Base-by-base conservation (phyloP, 2,888 invertebrate genomes). In the Schizotus pectinicornis region DNA sequence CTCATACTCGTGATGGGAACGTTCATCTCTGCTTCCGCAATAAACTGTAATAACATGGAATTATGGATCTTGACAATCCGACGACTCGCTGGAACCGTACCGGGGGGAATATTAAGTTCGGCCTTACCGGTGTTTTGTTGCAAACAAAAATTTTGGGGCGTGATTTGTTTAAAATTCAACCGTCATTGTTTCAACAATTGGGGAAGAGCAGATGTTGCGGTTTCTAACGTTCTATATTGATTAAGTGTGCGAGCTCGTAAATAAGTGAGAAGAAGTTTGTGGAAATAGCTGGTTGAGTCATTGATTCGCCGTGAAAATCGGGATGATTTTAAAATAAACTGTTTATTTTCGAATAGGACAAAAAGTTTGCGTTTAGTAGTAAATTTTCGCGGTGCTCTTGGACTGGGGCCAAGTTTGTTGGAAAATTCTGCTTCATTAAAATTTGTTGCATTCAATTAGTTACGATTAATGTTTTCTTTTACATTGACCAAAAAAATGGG, bases 41-140 rank as follows among this genome's bases (percentile, higher is more conserved):
- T 63, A 63, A 63, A 61, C 63, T 47, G 60, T 63, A 63, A 63
- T 61, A 63, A 63, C 61, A 61, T 61, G 59, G 54, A 63, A 63
- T 63, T 61, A 63, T 61, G 49, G 58, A 63, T 61, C 61, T 56
- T 59, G 61, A 58, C 56, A 61, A 59, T 59, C 47, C 51, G 52
- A 57, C 57, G 47, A 57, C 51, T 57, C 52, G 57, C 52, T 52
- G 51, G 47, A 57, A 57, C 47, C 52, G 52, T 52, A 52, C 39
- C 47, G 47, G 41, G 47, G 57, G 51, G 39, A 47, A 51, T 47
- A 57, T 52, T 57, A 48, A 31, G 31, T 5, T 47, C 34, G 46
- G 42, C 7, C 22, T 2, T 3, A 3, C 22, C 22, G 5, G 22
- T 5, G 22, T 22, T 22, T n/a, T 22, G 5, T 22, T 22, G 22